Evolutionary conservation across 2,113 vertebrate genomes (phyloP).

Genomic region (Hemibagrus wyckioides): DNA sequence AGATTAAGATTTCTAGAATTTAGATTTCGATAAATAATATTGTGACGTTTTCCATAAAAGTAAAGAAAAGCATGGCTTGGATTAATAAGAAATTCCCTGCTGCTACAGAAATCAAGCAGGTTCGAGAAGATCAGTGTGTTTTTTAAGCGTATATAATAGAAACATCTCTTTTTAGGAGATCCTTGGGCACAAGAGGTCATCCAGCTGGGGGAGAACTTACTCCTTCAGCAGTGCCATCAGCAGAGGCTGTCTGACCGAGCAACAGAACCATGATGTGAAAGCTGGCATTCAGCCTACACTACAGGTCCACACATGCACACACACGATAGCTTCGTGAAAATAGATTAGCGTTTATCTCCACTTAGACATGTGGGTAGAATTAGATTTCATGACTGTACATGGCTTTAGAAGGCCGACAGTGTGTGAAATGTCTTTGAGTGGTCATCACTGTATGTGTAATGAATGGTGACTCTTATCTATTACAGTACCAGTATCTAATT

Average conservation of each 20-base stretch:
- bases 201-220: conserved; percentile 95
- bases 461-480: neutral
- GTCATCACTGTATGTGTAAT: neutral
- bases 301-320: conserved; percentile 74
- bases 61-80: neutral
- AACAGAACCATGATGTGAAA: conserved; percentile 83
- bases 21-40: no score
- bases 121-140: neutral
- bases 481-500: neutral
- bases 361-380: neutral
- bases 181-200: conserved; percentile 86
- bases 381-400: neutral
- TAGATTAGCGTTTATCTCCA: neutral
- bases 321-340: neutral
- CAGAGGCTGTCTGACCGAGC: conserved; percentile 87
- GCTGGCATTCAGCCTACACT: conserved; percentile 88
- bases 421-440: neutral
- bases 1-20: neutral
- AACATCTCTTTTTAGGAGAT: conserved; percentile 65
- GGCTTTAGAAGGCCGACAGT: no score
- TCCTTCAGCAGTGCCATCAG: conserved; percentile 95
- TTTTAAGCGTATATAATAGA: neutral
- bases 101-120: neutral
- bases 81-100: neutral
- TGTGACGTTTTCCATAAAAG: neutral